phyloP scores from a whole-genome alignment of 2,888 invertebrate genomes.

The Temnothorax ravouxi region DNA sequence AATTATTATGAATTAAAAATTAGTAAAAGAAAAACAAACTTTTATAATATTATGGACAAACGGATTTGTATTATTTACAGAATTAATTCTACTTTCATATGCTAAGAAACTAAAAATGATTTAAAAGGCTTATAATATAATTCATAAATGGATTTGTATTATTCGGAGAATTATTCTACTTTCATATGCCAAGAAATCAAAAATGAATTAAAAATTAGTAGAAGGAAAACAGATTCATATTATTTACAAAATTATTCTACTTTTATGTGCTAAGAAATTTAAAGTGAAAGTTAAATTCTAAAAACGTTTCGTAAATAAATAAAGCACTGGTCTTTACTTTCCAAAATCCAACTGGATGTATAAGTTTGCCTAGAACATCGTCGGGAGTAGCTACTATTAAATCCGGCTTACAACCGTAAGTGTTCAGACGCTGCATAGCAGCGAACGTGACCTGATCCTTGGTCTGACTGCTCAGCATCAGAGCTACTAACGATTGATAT shows the following conservation, averaged over 20 bases:
- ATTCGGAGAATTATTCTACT: too few relatives aligned
- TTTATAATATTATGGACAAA: too few relatives aligned
- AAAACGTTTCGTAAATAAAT: neutral
- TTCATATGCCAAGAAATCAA: too few relatives aligned
- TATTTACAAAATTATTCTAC: neutral
- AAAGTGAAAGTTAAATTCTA: neutral
- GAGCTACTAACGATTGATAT: conserved; percentile 95
- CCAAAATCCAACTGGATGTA: conserved; percentile 98
- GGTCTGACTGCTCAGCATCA: conserved; percentile 99
- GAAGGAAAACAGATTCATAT: neutral
- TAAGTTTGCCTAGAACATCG: conserved; percentile 92
- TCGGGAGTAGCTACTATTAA: conserved; percentile 91
- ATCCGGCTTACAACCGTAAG: conserved; percentile 92
- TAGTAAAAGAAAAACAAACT: neutral
- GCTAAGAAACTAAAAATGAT: too few relatives aligned
- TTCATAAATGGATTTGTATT: too few relatives aligned
- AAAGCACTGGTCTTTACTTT: conserved; percentile 89
- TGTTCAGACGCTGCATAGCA: conserved; percentile 93
- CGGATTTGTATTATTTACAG: too few relatives aligned
- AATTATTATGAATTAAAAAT: neutral
- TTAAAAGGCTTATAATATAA: too few relatives aligned
- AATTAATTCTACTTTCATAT: too few relatives aligned
- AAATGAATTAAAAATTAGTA: neutral
- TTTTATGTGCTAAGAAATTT: neutral
- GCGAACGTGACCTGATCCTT: conserved; percentile 97